Base-by-base conservation (phyloP, 2,888 invertebrate genomes). In the Esperia sulphurella region DNA sequence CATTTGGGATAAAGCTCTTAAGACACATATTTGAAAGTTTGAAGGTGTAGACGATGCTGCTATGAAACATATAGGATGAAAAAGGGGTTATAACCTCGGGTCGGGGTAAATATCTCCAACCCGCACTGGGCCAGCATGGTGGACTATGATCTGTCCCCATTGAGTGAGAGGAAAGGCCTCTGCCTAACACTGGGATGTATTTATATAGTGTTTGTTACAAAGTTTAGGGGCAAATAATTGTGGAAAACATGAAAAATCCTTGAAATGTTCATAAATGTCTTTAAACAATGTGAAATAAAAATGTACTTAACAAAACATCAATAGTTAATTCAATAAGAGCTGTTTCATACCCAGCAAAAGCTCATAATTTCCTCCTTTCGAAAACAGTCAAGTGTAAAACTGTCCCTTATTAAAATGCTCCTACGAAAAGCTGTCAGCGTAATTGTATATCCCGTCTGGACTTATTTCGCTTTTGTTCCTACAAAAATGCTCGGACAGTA, bases 361-460 rank as follows among this genome's bases (percentile, higher is more conserved):
- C 41, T 41, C 58, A 67, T 71, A 71, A 77, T 77, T 73, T 75
- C 72, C 67, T 69, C 61, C 59, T 68, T 67, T 63, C 57, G 51
- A 54, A 57, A 55, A 72, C 71, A 64, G 51, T 66, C 61, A 60
- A 71, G 71, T 71, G 69, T 71, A 60, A 77, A 77, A 72, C 68
- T 61, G 67, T 60, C 69, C 60, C 59, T 74, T 78, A 76, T 76
- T 75, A 75, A 75, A 77, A 68, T 65, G 66, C 62, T 65, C 55
- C 63, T 67, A 60, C 48, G 51, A 59, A 57, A 60, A 54, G 49
- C 62, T 54, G 58, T 57, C 54, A 40, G 53, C 57, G 63, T 65
- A 62, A 69, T 67, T 68, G 58, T 49, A 52, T 45, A 39, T 58
- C 51, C 43, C 47, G 45, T 51, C 51, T 35, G 35, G 35, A 35